Conservation (phyloP, 2,797 vertebrate genomes). For the Sebastes alutus region DNA sequence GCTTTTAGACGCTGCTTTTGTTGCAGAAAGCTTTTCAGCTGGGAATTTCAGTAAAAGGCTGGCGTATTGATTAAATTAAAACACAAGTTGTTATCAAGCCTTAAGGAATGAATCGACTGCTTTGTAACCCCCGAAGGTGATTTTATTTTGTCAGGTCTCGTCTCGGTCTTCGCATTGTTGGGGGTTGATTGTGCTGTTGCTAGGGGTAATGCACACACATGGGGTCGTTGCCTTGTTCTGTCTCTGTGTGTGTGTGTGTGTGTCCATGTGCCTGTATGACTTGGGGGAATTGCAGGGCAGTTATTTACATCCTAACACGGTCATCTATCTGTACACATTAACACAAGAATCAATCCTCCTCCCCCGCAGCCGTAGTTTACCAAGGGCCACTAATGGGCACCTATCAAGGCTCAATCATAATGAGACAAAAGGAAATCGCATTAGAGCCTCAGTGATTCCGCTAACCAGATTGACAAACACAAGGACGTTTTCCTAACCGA, state of each 20-base stretch:
- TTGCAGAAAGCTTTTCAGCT: neutral
- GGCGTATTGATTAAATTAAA: constrained; percentile 14
- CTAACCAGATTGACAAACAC: constrained; percentile 75
- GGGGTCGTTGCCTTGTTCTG: constrained; percentile 30
- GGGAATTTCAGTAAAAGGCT: neutral
- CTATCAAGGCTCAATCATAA: constrained; percentile 79
- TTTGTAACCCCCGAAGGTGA: constrained; percentile 2
- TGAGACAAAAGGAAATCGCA: constrained; percentile 78
- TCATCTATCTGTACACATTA: constrained; percentile 78
- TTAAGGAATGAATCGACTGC: neutral
- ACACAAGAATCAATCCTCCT: constrained; percentile 72
- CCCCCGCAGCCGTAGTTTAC: constrained; percentile 76
- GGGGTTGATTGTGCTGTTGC: constrained; percentile 70
- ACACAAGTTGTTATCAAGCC: neutral
- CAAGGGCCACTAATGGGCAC: constrained; percentile 72
- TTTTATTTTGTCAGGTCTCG: constrained; percentile 20
- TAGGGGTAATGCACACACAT: constrained; percentile 41
- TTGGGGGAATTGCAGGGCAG: constrained; percentile 38
- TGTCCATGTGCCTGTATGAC: constrained; percentile 19
- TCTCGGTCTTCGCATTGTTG: constrained; percentile 41
- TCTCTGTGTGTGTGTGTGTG: constrained; percentile 13
- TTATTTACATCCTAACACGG: constrained; percentile 65
- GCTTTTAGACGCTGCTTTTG: constrained; percentile 16
- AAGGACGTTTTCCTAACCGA: constrained; percentile 71
- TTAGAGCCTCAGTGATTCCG: constrained; percentile 69